Conservation (phyloP, 2,113 vertebrate species). For the Loxodonta africana region DNA sequence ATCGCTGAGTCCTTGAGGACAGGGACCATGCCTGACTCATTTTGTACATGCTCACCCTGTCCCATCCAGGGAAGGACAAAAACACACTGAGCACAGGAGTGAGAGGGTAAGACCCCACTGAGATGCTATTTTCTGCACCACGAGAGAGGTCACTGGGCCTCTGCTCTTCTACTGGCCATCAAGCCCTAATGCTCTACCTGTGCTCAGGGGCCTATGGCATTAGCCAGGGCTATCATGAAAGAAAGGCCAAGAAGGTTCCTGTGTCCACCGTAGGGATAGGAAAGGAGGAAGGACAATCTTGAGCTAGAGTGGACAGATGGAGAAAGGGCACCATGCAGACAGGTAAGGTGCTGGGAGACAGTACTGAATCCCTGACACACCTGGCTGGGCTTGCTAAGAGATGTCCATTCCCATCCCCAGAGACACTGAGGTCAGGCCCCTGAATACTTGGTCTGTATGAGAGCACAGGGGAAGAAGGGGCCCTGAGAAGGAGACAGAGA, state of each 20-base stretch:
- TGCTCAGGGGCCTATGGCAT: not conserved
- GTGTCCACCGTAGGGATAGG: not conserved
- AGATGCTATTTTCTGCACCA: no score
- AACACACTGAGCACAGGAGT: not conserved
- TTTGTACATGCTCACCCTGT: not conserved
- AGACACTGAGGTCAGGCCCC: slow-evolving; percentile 6
- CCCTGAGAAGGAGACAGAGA: slow-evolving; percentile 52
- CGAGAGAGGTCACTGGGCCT: not conserved
- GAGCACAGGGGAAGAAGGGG: not conserved
- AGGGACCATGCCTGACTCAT: not conserved
- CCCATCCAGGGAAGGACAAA: no score
- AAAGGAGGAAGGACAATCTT: not conserved
- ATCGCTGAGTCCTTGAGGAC: not conserved
- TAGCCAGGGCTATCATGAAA: not conserved
- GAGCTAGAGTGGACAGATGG: not conserved
- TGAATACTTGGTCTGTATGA: not conserved
- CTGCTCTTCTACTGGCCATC: not conserved
- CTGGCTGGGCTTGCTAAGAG: not conserved
- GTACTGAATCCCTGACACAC: not conserved
- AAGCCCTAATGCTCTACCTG: not conserved
- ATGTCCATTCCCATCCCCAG: not conserved
- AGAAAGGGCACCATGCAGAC: not conserved
- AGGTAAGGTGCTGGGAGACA: not conserved
- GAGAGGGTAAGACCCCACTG: not conserved
- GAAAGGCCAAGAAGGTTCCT: not conserved